Evolutionary conservation across 2,888 invertebrate genomes (phyloP).

Genomic region (Archips xylosteana): DNA sequence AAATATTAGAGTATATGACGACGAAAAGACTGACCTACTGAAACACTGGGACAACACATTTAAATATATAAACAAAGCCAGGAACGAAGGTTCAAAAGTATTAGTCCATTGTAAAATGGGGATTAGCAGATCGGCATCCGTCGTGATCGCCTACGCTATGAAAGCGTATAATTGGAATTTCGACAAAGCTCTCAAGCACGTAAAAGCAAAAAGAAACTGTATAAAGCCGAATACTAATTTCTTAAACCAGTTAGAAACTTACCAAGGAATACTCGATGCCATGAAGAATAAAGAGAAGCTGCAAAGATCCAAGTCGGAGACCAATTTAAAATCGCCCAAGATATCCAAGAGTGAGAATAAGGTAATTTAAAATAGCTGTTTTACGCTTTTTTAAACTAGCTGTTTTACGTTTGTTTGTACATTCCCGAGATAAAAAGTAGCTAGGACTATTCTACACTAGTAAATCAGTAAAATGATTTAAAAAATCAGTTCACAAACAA

Average conservation of each 20-base stretch:
- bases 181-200: conserved; percentile 94
- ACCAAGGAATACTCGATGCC: conserved; percentile 97
- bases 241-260: conserved; percentile 96
- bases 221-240: conserved; percentile 99
- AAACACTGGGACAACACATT: conserved; percentile 99
- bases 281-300: conserved; percentile 97
- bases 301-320: conserved; percentile 97
- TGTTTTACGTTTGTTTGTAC: no score
- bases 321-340: conserved; percentile 92
- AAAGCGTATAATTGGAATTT: conserved; percentile 98
- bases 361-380: conserved; percentile 48
- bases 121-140: conserved; percentile 98
- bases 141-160: conserved; percentile 99
- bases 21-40: conserved; percentile 97
- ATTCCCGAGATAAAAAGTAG: no score
- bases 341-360: conserved; percentile 84
- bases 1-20: conserved; percentile 98
- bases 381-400: no score
- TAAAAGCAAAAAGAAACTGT: conserved; percentile 95
- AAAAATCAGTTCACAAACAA: no score
- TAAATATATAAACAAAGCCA: conserved; percentile 97
- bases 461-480: no score
- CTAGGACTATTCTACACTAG: no score
- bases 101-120: conserved; percentile 99
- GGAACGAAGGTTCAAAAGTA: conserved; percentile 95